Conservation (phyloP, 2,888 invertebrate genomes). For the Allacma fusca region DNA sequence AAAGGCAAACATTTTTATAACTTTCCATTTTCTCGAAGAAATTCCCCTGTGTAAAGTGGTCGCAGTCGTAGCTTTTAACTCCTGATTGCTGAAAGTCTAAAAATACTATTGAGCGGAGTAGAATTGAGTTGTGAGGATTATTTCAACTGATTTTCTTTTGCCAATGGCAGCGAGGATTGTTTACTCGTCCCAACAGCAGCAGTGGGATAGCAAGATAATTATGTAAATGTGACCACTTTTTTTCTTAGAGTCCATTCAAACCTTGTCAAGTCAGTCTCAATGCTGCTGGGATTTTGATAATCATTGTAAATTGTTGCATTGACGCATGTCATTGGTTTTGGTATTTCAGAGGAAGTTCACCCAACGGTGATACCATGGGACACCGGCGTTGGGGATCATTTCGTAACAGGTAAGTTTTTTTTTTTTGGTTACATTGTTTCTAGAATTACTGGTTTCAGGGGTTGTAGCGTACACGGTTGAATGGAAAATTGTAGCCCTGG, state of each 20-base stretch:
- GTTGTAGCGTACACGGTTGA: too few relatives aligned
- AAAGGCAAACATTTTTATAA: constrained; percentile 1
- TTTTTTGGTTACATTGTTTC: not conserved
- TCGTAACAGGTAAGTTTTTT: constrained; percentile 54
- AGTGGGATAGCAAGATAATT: too few relatives aligned
- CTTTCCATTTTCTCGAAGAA: not conserved
- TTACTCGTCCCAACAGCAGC: too few relatives aligned
- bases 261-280: not conserved
- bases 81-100: not conserved
- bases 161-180: too few relatives aligned
- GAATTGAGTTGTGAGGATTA: too few relatives aligned
- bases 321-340: not conserved
- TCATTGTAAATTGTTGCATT: not conserved
- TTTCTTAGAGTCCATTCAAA: too few relatives aligned
- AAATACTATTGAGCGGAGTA: not conserved
- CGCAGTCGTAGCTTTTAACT: not conserved
- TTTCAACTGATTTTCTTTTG: too few relatives aligned
- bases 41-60: not conserved
- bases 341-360: constrained; percentile 35
- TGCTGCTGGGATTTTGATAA: not conserved
- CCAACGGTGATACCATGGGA: constrained; percentile 56
- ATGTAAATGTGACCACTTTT: too few relatives aligned
- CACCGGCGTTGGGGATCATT: constrained; percentile 60
- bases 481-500: too few relatives aligned
- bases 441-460: too few relatives aligned